These are phyloP conservation scores for Falco rusticolus DNA, from an alignment of 2,797 vertebrate genomes.

Conservation along the genomic window DNA sequence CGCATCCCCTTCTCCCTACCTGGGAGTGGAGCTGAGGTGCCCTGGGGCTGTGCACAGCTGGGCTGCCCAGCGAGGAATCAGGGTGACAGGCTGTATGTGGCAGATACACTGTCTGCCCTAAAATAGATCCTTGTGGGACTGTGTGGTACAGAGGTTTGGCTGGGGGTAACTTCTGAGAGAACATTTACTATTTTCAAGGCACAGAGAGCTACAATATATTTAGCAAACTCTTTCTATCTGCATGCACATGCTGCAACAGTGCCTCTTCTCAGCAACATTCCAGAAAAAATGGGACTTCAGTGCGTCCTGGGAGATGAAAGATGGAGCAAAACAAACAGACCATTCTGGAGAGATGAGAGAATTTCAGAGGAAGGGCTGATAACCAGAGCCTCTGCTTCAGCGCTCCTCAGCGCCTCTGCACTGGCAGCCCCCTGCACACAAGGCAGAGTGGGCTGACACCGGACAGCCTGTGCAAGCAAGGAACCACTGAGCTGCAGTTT, in stretches of 20 bases:
- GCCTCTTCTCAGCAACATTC: background rate
- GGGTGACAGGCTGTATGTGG: background rate
- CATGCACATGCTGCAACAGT: rapidly evolving
- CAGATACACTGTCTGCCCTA: background rate
- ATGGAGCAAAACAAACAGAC: background rate
- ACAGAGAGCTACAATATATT: background rate
- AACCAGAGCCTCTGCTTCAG: background rate
- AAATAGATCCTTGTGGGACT: background rate
- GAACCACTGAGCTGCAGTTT: background rate
- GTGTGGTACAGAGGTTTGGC: background rate
- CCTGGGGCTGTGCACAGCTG: background rate
- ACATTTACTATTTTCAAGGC: background rate
- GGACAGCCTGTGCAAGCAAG: background rate
- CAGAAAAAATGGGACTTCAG: background rate
- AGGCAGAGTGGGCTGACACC: background rate
- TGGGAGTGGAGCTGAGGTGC: background rate
- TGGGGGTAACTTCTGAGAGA: background rate
- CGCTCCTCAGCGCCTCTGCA: background rate
- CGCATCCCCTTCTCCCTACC: background rate
- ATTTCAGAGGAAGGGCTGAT: background rate
- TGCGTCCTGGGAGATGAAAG: background rate
- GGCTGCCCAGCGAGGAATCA: background rate
- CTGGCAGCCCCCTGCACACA: background rate
- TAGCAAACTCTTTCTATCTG: background rate
- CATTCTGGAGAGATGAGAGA: background rate